Evolutionary conservation across 2,888 invertebrate genomes (phyloP).

Genomic region (Drosophila prostipennis): DNA sequence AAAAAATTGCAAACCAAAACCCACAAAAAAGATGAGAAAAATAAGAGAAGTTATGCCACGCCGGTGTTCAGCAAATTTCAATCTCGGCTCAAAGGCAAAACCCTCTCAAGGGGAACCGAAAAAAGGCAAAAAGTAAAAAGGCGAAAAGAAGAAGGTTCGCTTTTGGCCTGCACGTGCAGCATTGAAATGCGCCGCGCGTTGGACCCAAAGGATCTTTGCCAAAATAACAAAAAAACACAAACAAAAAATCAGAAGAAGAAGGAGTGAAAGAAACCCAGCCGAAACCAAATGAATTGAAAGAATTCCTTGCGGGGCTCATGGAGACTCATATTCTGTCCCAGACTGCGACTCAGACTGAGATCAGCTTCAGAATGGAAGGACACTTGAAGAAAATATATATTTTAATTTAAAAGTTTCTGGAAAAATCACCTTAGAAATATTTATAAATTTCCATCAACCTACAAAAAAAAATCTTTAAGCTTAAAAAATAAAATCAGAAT

Average conservation of each 20-base stretch:
- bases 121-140: neutral
- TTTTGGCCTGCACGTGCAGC: slow-evolving; percentile 71
- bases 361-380: slow-evolving; percentile 17
- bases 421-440: no score
- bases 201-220: slow-evolving; percentile 70
- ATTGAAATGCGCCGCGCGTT: slow-evolving; percentile 78
- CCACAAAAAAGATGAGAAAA: slow-evolving; percentile 19
- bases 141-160: slow-evolving; percentile 26
- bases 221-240: slow-evolving; percentile 40
- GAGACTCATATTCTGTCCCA: slow-evolving; percentile 25
- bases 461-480: no score
- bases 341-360: slow-evolving; percentile 22
- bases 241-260: slow-evolving; percentile 14
- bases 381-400: slow-evolving; percentile 1
- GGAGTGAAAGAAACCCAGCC: slow-evolving; percentile 4
- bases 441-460: no score
- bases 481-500: no score
- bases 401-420: neutral
- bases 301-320: slow-evolving; percentile 71
- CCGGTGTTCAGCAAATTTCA: slow-evolving; percentile 79
- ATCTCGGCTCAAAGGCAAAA: slow-evolving; percentile 72
- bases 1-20: slow-evolving; percentile 15
- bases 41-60: slow-evolving; percentile 70
- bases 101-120: slow-evolving; percentile 8
- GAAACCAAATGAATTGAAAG: slow-evolving; percentile 72